Base-by-base conservation (phyloP, 2,888 invertebrate species). In the Tenthredo livida region DNA sequence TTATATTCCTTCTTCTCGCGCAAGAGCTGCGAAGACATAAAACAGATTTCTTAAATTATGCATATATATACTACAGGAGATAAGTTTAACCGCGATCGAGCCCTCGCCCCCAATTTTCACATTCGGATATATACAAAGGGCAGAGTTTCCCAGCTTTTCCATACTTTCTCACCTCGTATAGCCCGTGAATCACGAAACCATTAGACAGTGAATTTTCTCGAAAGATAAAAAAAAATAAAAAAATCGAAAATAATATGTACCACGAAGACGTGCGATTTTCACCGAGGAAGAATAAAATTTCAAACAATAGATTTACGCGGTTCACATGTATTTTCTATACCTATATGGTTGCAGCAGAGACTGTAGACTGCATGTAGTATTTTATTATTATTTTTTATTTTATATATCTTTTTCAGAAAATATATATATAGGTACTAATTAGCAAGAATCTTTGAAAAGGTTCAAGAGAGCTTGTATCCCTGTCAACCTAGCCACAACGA, bases 391-490 rank as follows among this genome's bases (percentile, higher is more conserved):
- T 25, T 9, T 15, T 17, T 33, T 21, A 72, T 40, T 33, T 33
- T 33, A n/a, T n/a, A n/a, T 33, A 33, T 33, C n/a, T 33, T 33
- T 15, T 17, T 33, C 67, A 29, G 67, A 3, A 33, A 10, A 73
- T 43, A 40, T 25, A 72, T 43, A 7, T 25, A 77, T n/a, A 37
- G 6, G 54, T 25, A 77, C 47, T 83, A 83, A 83, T 83, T 83
- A 83, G 47, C 83, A 67, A 61, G 83, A 83, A 83, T 83, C 43
- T 67, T 83, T 83, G 83, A 83, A 83, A 83, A 83, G 83, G 50
- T 83, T 83, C 67, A 83, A 67, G 67, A 65, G 70, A 43, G 83
- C 83, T 67, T 47, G 50, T 58, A 50, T 83, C 12, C 43, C 61
- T 82, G 82, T 82, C 82, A 65, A 65, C 65, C 6, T 29, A 37